Percentiles rank a stretch among this genome's conserved stretches.
These are phyloP conservation scores for Caenorhabditis latens DNA, from an alignment of 1,140 invertebrate species.

Conservation along the genomic window DNA sequence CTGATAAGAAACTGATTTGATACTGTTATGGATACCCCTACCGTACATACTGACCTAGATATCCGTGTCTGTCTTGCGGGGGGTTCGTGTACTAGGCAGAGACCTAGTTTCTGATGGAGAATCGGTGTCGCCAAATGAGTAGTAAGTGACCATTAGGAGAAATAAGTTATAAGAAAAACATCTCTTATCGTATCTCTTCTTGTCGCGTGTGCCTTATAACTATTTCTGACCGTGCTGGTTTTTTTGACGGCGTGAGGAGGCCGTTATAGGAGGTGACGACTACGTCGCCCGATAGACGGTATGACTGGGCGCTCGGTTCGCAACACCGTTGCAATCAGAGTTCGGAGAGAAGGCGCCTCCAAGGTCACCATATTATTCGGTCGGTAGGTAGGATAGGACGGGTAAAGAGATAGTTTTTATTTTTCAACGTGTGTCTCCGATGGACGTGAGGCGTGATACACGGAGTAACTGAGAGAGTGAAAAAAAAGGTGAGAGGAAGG, in stretches of 20 bases:
- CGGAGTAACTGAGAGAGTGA: background rate
- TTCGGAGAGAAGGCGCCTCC: conserved; percentile 43
- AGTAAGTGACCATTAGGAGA: conserved; percentile 17
- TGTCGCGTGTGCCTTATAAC: conserved; percentile 46
- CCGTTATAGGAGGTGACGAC: conserved; percentile 23
- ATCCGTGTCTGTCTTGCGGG: conserved; percentile 31
- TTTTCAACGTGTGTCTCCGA: background rate
- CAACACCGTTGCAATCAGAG: conserved; percentile 50
- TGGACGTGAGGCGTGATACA: conserved; percentile 24
- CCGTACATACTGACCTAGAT: conserved; percentile 43
- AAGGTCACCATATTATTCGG: conserved; percentile 50
- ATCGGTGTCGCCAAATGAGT: conserved; percentile 15
- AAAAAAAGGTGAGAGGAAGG: conserved; percentile 43
- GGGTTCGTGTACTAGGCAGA: conserved; percentile 27
- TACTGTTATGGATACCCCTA: conserved; percentile 35
- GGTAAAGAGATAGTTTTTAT: conserved; percentile 40
- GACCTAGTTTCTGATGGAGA: conserved; percentile 15
- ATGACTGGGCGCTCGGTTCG: conserved; percentile 4
- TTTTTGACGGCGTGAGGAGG: background rate
- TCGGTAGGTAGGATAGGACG: conserved; percentile 16
- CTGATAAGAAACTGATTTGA: conserved; percentile 52
- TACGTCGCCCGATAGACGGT: background rate
- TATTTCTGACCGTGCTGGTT: conserved; percentile 48
- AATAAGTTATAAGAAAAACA: conserved; percentile 47
- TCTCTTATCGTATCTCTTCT: conserved; percentile 45